Evolutionary conservation across 1,140 invertebrate species (phyloP), one percentile per base, ranked within the genome.

Genomic region (Palaemon carinicauda): DNA sequence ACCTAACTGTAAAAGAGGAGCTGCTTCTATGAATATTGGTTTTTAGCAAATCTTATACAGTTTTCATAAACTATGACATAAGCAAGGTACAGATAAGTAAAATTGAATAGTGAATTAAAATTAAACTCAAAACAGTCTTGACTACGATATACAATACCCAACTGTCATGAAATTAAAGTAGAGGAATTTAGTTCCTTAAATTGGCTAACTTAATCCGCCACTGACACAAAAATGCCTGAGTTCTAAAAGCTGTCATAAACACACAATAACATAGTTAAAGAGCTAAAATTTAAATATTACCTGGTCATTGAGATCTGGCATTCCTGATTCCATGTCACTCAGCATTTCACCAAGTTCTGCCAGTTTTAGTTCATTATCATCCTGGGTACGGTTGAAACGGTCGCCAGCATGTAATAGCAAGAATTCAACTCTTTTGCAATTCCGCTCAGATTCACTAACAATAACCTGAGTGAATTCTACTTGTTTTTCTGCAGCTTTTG

Each of bases 241-340:
- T 4, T 41, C 1, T 41, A 12, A 60, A 60, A 60, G 15, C 15
- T 60, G 56, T n/a, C 29, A 29, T 21, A 69, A n/a, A 27, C 24
- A 27, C 10, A 27, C 9, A n/a, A 21, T 65, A 27, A 12, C 50
- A 9, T 7, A n/a, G n/a, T n/a, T 50, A 10, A 10, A 51, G n/a
- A 14, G 17, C 75, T 51, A 52, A n/a, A 50, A 75, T 24, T 60
- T 24, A 31, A n/a, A 84, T n/a, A 90, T 88, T 90, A 94, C 93
- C 90, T 93, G 91, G 54, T 95, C 93, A 92, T 99, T 99, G 31
- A 99, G 92, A 86, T 94, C 94, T 0, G 97, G 96, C 90, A 99
- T 95, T 79, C 94, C 92, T 0, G 92, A 91, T 87, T 95, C 94
- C 19, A 98, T 92, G 1, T 92, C 91, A 1, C 92, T 92, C 17